phyloP scores from a whole-genome alignment of 2,888 invertebrate species.

The Autographa gamma region DNA sequence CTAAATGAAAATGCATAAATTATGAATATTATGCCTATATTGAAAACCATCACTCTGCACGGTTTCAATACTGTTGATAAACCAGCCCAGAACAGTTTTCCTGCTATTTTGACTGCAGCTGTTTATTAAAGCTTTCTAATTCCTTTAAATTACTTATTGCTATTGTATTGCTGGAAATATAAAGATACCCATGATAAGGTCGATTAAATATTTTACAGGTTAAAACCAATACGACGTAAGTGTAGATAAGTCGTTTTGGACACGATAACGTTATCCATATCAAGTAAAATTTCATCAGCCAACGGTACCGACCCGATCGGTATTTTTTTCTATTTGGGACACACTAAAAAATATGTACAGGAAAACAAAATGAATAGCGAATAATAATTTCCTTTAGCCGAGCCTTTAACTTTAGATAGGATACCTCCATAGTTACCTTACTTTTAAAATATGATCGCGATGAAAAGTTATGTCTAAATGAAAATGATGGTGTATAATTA shows the following conservation, averaged over 20 bases:
- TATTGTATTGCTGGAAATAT: background rate
- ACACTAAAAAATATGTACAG: too few relatives aligned
- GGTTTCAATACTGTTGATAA: too few relatives aligned
- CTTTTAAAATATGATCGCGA: too few relatives aligned
- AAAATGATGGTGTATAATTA: too few relatives aligned
- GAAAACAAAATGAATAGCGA: too few relatives aligned
- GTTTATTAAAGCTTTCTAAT: background rate
- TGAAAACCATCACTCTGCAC: too few relatives aligned
- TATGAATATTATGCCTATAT: too few relatives aligned
- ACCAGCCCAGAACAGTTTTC: background rate
- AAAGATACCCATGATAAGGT: background rate
- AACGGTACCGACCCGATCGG: background rate
- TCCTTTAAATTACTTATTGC: background rate
- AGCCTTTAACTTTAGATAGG: too few relatives aligned
- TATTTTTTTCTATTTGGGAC: background rate
- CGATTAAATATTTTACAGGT: background rate
- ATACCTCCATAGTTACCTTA: too few relatives aligned
- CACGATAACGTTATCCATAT: slow-evolving; percentile 4
- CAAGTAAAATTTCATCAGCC: slow-evolving; percentile 1
- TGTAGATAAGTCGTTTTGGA: background rate
- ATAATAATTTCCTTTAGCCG: too few relatives aligned
- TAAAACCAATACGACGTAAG: background rate
- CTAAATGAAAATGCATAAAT: too few relatives aligned
- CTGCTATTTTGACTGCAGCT: background rate
- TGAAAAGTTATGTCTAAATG: too few relatives aligned